These are phyloP conservation scores for Hippocampus mohnikei DNA, from an alignment of 2,113 vertebrate genomes.

Conservation along the genomic window DNA sequence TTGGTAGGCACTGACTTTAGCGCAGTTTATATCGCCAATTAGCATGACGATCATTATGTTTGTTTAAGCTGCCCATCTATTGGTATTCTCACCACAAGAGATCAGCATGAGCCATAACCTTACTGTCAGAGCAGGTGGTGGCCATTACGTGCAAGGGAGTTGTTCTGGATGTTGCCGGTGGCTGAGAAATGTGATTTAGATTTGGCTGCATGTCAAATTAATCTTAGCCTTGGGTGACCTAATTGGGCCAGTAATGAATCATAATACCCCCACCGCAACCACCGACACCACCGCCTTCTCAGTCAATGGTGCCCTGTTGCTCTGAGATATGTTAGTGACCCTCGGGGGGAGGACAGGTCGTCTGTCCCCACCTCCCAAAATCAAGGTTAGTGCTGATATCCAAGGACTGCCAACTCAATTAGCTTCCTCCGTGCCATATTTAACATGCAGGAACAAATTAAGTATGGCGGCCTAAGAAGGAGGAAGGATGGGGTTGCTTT, in stretches of 20 bases:
- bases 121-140: constrained; percentile 22
- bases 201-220: constrained; percentile 57
- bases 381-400: constrained; percentile 50
- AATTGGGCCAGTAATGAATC: constrained; percentile 67
- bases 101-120: constrained; percentile 4
- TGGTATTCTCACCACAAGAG: constrained; percentile 12
- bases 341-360: constrained; percentile 41
- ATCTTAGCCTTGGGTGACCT: constrained; percentile 61
- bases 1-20: constrained; percentile 46
- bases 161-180: not conserved
- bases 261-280: constrained; percentile 28
- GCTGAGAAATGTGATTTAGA: constrained; percentile 44
- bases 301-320: constrained; percentile 34
- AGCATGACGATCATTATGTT: constrained; percentile 43
- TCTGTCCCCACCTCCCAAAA: constrained; percentile 46
- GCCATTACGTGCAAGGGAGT: not conserved
- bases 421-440: not conserved
- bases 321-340: constrained; percentile 59
- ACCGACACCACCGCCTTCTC: not conserved
- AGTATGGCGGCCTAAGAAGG: not conserved
- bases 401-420: constrained; percentile 16
- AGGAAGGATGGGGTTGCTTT: no score
- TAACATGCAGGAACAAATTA: not conserved
- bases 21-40: constrained; percentile 57
- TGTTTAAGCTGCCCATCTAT: constrained; percentile 44